Percentiles rank a stretch among this genome's conserved stretches.
Evolutionary conservation across 1,140 invertebrate species (phyloP).

Genomic region (Plectus sambesii): DNA sequence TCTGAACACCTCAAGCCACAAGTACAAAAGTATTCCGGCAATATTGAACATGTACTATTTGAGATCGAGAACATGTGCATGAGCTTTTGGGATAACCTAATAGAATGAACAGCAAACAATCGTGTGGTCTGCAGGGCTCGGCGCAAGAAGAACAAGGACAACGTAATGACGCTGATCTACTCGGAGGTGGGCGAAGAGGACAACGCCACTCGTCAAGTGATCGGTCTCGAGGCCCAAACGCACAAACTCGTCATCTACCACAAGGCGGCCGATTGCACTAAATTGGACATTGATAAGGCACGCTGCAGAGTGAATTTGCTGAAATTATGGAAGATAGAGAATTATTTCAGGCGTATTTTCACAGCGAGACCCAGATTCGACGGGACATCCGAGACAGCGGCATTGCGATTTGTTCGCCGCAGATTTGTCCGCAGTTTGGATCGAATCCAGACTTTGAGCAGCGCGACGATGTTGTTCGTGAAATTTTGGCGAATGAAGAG

Average conservation of each 20-base stretch:
- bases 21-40: too few species aligned
- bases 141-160: constrained; percentile 67
- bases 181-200: constrained; percentile 50
- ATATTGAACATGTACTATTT: too few species aligned
- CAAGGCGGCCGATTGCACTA: constrained; percentile 7
- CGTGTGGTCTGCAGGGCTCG: constrained; percentile 52
- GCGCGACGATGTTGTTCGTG: constrained; percentile 23
- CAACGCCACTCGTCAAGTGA: constrained; percentile 1
- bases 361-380: constrained; percentile 13
- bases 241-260: constrained; percentile 14
- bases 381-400: constrained; percentile 15
- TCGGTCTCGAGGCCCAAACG: constrained; percentile 9
- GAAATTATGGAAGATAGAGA: constrained; percentile 5
- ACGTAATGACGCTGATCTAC: constrained; percentile 72
- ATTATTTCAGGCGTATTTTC: constrained; percentile 14
- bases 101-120: too few species aligned
- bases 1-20: too few species aligned
- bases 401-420: constrained; percentile 18
- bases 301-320: not conserved
- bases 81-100: constrained; percentile 8
- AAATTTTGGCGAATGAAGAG: constrained; percentile 28
- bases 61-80: constrained; percentile 53
- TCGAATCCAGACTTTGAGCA: constrained; percentile 25
- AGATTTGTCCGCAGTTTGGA: constrained; percentile 25
- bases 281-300: constrained; percentile 14